Evolutionary conservation across 2,113 vertebrate genomes (phyloP).

Genomic region (Syngnathus typhle): DNA sequence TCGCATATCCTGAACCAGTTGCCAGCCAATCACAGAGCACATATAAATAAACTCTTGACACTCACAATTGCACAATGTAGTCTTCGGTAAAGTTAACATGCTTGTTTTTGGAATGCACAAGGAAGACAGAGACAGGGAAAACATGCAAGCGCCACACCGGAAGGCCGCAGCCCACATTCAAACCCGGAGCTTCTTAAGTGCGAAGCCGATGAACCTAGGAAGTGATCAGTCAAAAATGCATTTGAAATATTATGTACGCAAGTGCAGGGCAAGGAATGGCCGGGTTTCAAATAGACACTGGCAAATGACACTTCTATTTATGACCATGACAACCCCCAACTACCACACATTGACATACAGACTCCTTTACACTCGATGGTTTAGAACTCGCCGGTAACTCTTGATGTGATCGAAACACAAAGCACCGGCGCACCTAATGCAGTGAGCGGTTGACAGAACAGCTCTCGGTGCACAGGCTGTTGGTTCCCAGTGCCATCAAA

Average conservation of each 20-base stretch:
- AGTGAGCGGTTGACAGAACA: background rate
- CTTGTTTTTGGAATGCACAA: background rate
- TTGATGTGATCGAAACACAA: background rate
- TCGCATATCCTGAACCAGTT: background rate
- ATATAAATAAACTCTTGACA: background rate
- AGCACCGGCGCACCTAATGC: background rate
- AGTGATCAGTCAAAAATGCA: background rate
- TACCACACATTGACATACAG: constrained; percentile 5
- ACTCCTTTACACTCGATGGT: constrained; percentile 2
- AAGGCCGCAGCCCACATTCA: background rate
- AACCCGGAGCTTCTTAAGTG: background rate
- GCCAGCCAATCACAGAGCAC: background rate
- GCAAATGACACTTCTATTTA: constrained; percentile 66
- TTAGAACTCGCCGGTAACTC: background rate
- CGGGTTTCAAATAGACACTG: constrained; percentile 59
- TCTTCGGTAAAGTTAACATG: background rate
- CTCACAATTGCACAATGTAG: no score
- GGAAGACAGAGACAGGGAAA: background rate
- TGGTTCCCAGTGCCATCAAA: constrained; percentile 31
- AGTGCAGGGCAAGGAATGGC: constrained; percentile 38
- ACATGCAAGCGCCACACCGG: background rate
- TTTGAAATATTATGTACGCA: constrained; percentile 16
- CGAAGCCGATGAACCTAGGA: background rate
- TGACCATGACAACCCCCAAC: constrained; percentile 36
- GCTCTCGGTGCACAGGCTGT: constrained; percentile 35